Base-by-base conservation (phyloP, 1,140 invertebrate species). In the Conus ventricosus region DNA sequence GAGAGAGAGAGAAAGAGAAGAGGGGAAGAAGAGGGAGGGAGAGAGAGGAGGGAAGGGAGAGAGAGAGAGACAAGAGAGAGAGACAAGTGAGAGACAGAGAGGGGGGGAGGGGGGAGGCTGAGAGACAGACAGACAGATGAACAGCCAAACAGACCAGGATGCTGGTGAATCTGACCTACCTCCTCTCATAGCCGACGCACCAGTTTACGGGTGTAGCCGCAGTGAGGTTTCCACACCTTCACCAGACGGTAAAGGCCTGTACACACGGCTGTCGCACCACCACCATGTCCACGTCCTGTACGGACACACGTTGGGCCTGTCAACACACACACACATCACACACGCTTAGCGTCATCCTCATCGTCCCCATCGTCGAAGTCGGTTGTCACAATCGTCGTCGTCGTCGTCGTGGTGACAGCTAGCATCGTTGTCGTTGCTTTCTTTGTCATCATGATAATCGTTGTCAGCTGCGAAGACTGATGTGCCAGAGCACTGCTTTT, bases 161-260 rank as follows among this genome's bases (percentile, higher is more conserved):
- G n/a, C 39, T 53, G 5, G 8, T 80, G 25, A 17, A 10, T 67
- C 90, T 92, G 89, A 95, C 94, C 94, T 90, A 95, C 94, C 94
- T 94, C 87, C 93, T 89, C 89, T 95, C 94, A 81, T 95, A 94
- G 60, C 94, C 94, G 15, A 94, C 91, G 89, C 94, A 95, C 94
- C 94, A 95, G 76, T 94, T 94, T 93, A 27, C 91, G 88, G 0
- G 90, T 91, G 67, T 94, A 93, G 39, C 92, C 94, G 90, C 95
- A 95, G 85, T 95, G 94, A 8, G 93, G 93, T 83, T 94, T 95
- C 92, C 94, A 94, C 51, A 95, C 93, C 91, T 94, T 95, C 53
- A 95, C 94, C 53, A 95, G 88, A 75, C 93, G 91, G 95, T 94
- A 82, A 92, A 95, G 23, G 94, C 93, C 85, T 93, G 92, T 5